phyloP scores from a whole-genome alignment of 2,113 vertebrate species.

The Raja brachyura region DNA sequence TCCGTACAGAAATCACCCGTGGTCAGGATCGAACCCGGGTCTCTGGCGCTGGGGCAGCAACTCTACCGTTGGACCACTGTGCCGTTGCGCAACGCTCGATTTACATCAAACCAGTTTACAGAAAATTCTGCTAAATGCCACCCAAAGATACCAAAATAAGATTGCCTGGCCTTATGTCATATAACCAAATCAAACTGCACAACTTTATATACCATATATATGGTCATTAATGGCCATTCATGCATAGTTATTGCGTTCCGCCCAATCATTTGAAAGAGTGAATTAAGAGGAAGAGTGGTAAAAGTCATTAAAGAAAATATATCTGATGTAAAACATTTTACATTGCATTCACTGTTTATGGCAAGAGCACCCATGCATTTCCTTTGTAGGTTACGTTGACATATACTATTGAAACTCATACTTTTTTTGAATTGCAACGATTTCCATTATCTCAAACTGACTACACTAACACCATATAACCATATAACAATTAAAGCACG shows the following conservation, averaged over 20 bases:
- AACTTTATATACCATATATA: neutral
- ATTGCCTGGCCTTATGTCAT: neutral
- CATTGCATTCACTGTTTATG: neutral
- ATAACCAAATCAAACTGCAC: neutral
- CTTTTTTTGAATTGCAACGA: neutral
- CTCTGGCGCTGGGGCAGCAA: too few species aligned
- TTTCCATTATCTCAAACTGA: neutral
- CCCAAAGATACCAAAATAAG: neutral
- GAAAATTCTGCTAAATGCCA: neutral
- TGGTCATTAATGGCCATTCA: neutral
- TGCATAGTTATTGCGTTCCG: neutral
- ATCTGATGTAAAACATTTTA: neutral
- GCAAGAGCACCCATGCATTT: neutral
- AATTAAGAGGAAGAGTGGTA: neutral
- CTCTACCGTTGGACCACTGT: too few species aligned
- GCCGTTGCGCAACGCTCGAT: too few species aligned
- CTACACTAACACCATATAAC: neutral
- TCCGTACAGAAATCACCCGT: too few species aligned
- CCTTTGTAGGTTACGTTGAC: neutral
- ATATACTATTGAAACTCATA: neutral
- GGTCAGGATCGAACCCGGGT: too few species aligned
- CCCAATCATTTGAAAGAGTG: neutral
- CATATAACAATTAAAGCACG: too few species aligned
- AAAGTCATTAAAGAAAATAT: neutral
- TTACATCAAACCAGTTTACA: neutral